Percentiles rank a stretch among this genome's conserved stretches.
Conservation (phyloP, 2,888 invertebrate genomes). For the Phania funesta region DNA sequence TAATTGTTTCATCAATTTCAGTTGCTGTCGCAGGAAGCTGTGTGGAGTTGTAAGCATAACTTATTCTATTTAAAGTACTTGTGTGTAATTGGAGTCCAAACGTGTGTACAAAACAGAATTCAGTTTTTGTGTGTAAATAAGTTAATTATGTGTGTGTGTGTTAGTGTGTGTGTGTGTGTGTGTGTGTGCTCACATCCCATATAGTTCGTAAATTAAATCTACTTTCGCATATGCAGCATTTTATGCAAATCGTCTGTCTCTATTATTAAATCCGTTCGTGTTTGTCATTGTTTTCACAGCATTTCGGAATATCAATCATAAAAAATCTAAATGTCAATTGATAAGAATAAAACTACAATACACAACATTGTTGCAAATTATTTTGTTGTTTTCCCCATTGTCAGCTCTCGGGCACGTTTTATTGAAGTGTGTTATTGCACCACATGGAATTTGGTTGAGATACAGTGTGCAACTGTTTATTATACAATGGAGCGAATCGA, state of each 20-base stretch:
- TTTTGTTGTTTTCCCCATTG: constrained; percentile 58
- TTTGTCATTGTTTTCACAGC: constrained; percentile 5
- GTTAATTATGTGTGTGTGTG: no score
- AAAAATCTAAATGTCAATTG: constrained; percentile 50
- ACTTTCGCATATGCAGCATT: no score
- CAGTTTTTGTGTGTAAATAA: no score
- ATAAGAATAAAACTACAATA: constrained; percentile 43
- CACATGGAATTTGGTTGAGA: constrained; percentile 62
- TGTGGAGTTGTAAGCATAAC: no score
- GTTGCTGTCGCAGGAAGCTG: no score
- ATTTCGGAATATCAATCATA: constrained; percentile 50
- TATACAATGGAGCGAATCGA: constrained; percentile 11
- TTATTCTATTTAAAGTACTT: no score
- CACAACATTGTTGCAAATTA: constrained; percentile 60
- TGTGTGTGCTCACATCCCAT: no score
- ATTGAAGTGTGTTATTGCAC: constrained; percentile 65
- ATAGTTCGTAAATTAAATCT: no score
- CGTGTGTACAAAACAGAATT: no score
- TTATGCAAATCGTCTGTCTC: not conserved
- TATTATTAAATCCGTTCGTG: not conserved
- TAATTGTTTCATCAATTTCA: no score
- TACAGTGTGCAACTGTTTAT: constrained; percentile 27
- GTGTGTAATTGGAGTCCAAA: no score
- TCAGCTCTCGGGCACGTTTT: constrained; percentile 62
- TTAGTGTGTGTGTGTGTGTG: no score